These are phyloP conservation scores for Sebastes taczanowskii DNA, from an alignment of 2,797 vertebrate species.

Conservation along the genomic window DNA sequence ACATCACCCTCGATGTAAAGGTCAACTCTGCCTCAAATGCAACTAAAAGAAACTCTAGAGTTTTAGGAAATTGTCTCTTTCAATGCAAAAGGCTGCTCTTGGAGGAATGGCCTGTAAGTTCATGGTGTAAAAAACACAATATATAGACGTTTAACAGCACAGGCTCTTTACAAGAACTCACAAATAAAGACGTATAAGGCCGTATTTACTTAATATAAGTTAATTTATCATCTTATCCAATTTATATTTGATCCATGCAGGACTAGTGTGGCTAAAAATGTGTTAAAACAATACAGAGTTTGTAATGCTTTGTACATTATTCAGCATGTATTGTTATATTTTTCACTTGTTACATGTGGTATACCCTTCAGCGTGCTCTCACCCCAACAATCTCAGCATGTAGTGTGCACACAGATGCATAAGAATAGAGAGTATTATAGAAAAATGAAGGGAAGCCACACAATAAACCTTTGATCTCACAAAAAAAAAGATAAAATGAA, in stretches of 20 bases:
- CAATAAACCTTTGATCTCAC: neutral
- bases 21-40: slow-evolving; percentile 30
- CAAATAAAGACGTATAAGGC: neutral
- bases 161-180: neutral
- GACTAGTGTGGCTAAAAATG: too few species aligned
- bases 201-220: neutral
- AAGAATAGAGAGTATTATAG: too few species aligned
- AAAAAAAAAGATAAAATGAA: neutral
- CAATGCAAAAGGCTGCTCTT: neutral
- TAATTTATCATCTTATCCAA: neutral
- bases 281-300: too few species aligned
- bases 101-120: neutral
- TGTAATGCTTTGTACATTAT: too few species aligned
- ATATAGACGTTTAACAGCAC: neutral
- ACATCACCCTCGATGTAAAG: slow-evolving; percentile 1
- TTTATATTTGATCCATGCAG: too few species aligned
- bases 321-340: too few species aligned
- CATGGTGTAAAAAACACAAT: neutral
- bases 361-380: too few species aligned
- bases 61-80: neutral
- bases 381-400: too few species aligned
- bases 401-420: too few species aligned
- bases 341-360: too few species aligned
- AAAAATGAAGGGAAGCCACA: neutral
- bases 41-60: neutral